Conservation (phyloP, 2,113 vertebrate genomes). For the Lanius collurio region DNA sequence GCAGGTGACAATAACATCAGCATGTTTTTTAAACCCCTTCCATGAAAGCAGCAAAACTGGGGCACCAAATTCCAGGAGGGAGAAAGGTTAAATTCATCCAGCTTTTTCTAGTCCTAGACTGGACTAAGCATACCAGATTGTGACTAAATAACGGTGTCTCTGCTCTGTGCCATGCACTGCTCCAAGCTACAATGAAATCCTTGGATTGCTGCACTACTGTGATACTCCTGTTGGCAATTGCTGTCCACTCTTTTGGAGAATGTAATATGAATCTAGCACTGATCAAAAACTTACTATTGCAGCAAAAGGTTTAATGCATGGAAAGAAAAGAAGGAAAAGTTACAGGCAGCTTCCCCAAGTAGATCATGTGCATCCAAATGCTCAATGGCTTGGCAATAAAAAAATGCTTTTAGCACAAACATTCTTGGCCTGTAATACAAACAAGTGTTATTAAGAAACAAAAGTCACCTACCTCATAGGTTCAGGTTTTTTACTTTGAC, state of each 20-base stretch:
- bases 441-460: background rate
- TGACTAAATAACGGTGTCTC: background rate
- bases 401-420: background rate
- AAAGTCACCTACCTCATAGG: constrained; percentile 80
- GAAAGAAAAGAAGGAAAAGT: background rate
- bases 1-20: background rate
- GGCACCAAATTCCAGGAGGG: background rate
- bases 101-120: background rate
- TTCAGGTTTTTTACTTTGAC: constrained; percentile 98
- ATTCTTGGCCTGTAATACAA: background rate
- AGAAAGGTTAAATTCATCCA: background rate
- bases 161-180: background rate
- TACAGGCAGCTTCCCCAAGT: background rate
- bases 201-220: background rate
- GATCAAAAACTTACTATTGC: background rate
- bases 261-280: background rate
- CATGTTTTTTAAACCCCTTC: background rate
- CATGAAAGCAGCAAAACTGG: background rate
- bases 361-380: background rate
- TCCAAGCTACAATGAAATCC: background rate
- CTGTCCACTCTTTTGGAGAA: background rate
- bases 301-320: background rate
- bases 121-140: background rate
- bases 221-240: background rate
- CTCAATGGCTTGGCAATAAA: fast-evolving